A percentile compares a stretch with the other conserved stretches of the same genome.
phyloP scores from a whole-genome alignment of 2,797 vertebrate genomes.

The Phoxinus dragarum region DNA sequence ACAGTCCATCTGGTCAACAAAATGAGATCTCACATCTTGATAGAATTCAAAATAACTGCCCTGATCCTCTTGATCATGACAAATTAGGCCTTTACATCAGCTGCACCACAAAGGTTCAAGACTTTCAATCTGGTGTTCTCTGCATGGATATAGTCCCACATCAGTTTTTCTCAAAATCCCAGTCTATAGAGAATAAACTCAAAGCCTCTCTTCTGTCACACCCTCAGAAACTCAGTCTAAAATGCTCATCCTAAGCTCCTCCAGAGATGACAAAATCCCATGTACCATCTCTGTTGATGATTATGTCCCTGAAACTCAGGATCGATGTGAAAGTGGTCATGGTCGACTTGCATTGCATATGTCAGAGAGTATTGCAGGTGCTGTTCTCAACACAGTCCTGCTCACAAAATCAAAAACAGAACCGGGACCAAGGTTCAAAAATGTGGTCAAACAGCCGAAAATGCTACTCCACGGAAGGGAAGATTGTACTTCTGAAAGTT shows the following conservation, averaged over 20 bases:
- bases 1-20: background rate
- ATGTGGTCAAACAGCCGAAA: background rate
- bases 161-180: background rate
- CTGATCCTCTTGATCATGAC: slow-evolving; percentile 6
- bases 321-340: background rate
- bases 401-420: background rate
- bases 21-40: background rate
- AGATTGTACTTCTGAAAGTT: background rate
- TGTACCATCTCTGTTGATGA: background rate
- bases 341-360: background rate
- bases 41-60: slow-evolving; percentile 1
- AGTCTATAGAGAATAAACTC: background rate
- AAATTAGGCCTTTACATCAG: background rate
- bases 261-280: background rate
- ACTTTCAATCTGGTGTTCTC: slow-evolving; percentile 18
- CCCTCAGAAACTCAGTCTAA: background rate
- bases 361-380: background rate
- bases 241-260: background rate
- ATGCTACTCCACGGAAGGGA: background rate
- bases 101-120: background rate
- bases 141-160: slow-evolving; percentile 18
- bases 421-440: background rate
- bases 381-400: background rate
- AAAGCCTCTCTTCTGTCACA: background rate
- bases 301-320: background rate